Base-by-base conservation (phyloP, 2,888 invertebrate species). In the Diplolepis rosae region DNA sequence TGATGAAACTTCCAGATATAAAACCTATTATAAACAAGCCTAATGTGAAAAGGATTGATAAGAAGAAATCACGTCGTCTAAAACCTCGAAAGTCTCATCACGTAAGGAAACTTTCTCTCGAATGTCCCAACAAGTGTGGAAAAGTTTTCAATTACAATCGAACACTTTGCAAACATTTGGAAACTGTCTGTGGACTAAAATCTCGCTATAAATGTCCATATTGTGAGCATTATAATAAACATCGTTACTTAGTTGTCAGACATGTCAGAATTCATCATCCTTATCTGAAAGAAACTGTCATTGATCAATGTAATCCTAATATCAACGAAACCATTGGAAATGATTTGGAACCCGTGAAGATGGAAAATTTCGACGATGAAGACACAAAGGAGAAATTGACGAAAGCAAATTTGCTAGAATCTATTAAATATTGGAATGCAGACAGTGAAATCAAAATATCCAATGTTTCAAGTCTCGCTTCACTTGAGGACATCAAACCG, bases 381-480 rank as follows among this genome's bases (percentile, higher is more conserved):
- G 61, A 61, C 11, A 24, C 22, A 2, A 61, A 24, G n/a, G 61
- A 61, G n/a, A 42, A 42, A 35, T 24, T 39, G 24, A 61, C 27
- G 61, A 61, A 61, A n/a, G 9, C n/a, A 15, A 24, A 61, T 39
- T 24, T 61, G 22, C 39, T 61, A 0, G 7, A 39, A 24, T 61
- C 61, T n/a, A 39, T 39, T n/a, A 35, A 39, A 27, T 61, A 39
- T 11, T 39, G 22, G 13, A 61, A 61, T 24, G 61, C 61, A 0
- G 39, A 61, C 24, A 61, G 61, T 27, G 39, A 61, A 6, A 61
- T 61, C 7, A 61, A 61, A 42, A 61, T 61, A 61, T 61, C 61
- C n/a, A 39, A 61, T 15, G 61, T 61, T n/a, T 39, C 39, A 1
- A 61, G 61, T 32, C 56, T 61, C 4, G 56, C 24, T 1, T 13